phyloP scores from a whole-genome alignment of 2,797 vertebrate genomes.

The Semaprochilodus insignis region DNA sequence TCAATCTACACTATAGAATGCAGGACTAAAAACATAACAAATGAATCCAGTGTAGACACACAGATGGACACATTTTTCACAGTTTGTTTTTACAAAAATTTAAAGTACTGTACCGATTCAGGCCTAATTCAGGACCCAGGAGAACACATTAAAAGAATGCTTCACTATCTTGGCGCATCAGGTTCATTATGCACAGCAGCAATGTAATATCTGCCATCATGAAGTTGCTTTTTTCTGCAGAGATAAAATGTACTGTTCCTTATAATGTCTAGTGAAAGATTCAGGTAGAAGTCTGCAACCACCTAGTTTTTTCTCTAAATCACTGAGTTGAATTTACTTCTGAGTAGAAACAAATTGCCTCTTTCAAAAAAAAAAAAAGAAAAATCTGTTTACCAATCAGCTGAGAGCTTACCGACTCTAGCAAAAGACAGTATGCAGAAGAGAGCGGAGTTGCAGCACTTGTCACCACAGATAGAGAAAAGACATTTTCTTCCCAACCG shows the following conservation, averaged over 20 bases:
- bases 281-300: too few relatives aligned
- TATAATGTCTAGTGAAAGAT: not conserved
- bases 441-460: too few relatives aligned
- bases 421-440: not conserved
- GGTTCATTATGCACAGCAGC: not conserved
- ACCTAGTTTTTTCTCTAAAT: not conserved
- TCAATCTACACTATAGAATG: too few relatives aligned
- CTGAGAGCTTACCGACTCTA: not conserved
- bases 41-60: not conserved
- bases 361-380: not conserved
- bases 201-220: not conserved
- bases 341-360: not conserved
- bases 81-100: not conserved
- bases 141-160: not conserved
- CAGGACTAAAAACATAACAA: too few relatives aligned
- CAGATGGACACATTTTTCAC: not conserved
- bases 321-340: not conserved
- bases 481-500: not conserved
- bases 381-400: not conserved
- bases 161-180: not conserved
- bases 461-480: not conserved
- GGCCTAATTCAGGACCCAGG: not conserved
- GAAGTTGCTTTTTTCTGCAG: not conserved
- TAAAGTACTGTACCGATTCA: not conserved
- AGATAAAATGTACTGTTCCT: not conserved